phyloP scores from a whole-genome alignment of 1,140 invertebrate species.

The Anoplolepis gracilipes region DNA sequence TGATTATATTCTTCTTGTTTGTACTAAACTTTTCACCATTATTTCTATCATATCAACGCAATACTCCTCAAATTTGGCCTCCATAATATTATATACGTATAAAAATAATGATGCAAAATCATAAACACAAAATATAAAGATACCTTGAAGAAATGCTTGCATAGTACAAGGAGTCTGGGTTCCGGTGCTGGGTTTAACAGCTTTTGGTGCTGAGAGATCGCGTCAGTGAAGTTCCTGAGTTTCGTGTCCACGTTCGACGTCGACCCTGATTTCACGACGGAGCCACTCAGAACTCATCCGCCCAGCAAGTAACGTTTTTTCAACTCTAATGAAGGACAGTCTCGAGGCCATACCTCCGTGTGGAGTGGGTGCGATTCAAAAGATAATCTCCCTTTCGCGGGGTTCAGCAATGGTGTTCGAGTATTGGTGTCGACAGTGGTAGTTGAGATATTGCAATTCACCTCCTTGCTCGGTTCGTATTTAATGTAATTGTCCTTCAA shows the following conservation, averaged over 20 bases:
- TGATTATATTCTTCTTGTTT: too few species aligned
- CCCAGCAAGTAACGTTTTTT: slow-evolving; percentile 94
- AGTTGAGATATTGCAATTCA: slow-evolving; percentile 40
- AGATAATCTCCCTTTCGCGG: slow-evolving; percentile 90
- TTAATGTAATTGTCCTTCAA: slow-evolving; percentile 62
- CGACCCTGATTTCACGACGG: slow-evolving; percentile 93
- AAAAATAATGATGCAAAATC: not conserved
- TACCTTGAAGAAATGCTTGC: slow-evolving; percentile 89
- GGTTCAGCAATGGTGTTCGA: slow-evolving; percentile 84
- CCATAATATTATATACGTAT: too few species aligned
- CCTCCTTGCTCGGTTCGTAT: slow-evolving; percentile 10
- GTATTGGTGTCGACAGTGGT: slow-evolving; percentile 72
- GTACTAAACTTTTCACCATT: too few species aligned
- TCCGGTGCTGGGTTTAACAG: slow-evolving; percentile 92
- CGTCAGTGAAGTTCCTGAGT: slow-evolving; percentile 92
- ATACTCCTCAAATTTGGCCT: too few species aligned
- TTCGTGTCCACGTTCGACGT: slow-evolving; percentile 93
- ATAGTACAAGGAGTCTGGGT: slow-evolving; percentile 91
- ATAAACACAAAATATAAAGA: slow-evolving; percentile 2
- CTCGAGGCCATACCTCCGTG: slow-evolving; percentile 94
- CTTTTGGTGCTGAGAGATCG: slow-evolving; percentile 96
- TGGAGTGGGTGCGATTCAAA: slow-evolving; percentile 93
- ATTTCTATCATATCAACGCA: too few species aligned
- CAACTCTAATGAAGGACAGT: slow-evolving; percentile 92
- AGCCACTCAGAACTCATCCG: slow-evolving; percentile 87